Percentiles rank a stretch among this genome's conserved stretches.
Conservation (phyloP, 2,888 invertebrate species). For the Dioctria linearis region DNA sequence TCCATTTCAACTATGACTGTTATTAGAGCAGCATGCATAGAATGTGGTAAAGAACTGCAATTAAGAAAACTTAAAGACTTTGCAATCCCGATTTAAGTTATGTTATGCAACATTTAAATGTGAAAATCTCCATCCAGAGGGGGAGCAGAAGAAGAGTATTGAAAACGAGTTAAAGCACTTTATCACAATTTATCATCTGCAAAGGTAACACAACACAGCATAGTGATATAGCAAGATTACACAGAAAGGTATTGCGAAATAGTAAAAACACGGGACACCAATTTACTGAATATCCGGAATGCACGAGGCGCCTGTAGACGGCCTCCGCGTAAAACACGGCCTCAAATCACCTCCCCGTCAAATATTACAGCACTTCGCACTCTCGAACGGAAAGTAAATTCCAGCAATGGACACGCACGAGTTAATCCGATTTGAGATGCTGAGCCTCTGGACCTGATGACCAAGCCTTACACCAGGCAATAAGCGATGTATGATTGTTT, state of each 20-base stretch:
- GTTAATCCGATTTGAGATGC: conserved; percentile 14
- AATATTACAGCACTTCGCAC: conserved; percentile 41
- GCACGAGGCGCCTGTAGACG: conserved; percentile 18
- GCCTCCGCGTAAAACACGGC: conserved; percentile 20
- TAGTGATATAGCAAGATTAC: conserved; percentile 11
- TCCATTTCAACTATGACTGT: conserved; percentile 22
- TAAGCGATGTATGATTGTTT: neutral
- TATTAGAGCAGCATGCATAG: neutral
- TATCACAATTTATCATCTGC: conserved; percentile 25
- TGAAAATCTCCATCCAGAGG: neutral
- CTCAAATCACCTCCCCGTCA: conserved; percentile 27
- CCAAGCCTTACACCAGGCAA: neutral
- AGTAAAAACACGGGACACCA: conserved; percentile 27
- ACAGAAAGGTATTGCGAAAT: conserved; percentile 28
- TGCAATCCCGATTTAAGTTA: neutral
- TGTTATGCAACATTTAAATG: conserved; percentile 2
- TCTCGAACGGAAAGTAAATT: neutral
- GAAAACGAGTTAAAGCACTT: conserved; percentile 14
- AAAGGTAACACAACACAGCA: neutral
- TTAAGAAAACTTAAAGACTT: neutral
- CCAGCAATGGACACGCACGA: neutral
- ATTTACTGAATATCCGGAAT: conserved; percentile 31
- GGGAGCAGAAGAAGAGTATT: neutral
- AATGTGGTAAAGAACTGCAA: conserved; percentile 11
- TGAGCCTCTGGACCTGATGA: neutral